These are phyloP conservation scores for Gambusia yucatana DNA, from an alignment of 2,797 vertebrate genomes.

Conservation along the genomic window DNA sequence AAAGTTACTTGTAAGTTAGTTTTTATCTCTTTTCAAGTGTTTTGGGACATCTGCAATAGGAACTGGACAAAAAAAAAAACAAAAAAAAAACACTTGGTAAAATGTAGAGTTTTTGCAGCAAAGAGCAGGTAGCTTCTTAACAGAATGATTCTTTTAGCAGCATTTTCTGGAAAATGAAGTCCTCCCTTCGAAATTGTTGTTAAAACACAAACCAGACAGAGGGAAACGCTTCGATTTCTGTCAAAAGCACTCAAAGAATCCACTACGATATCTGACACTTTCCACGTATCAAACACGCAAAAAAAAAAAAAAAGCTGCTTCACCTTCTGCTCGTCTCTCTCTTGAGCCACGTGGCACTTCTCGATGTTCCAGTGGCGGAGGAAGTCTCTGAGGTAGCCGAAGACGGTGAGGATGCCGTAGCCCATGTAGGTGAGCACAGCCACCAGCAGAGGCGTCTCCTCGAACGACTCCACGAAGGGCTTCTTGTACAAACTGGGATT, in stretches of 20 bases:
- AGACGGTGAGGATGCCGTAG: slow-evolving; percentile 95
- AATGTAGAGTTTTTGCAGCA: too few relatives aligned
- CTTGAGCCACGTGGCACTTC: slow-evolving; percentile 91
- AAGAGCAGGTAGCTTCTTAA: background rate
- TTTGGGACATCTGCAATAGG: too few relatives aligned
- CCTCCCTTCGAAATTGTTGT: background rate
- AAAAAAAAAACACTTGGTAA: too few relatives aligned
- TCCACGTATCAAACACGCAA: background rate
- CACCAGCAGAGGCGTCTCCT: slow-evolving; percentile 95
- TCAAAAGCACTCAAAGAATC: background rate
- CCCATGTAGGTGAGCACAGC: slow-evolving; percentile 97
- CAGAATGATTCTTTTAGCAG: too few relatives aligned
- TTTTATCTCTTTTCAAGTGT: too few relatives aligned
- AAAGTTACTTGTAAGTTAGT: too few relatives aligned
- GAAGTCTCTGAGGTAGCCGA: slow-evolving; percentile 97
- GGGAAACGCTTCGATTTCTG: background rate
- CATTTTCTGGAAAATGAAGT: too few relatives aligned
- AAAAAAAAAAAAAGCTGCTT: background rate
- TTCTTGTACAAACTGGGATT: slow-evolving; percentile 90
- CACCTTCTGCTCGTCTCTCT: slow-evolving; percentile 95
- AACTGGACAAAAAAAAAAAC: too few relatives aligned
- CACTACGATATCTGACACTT: background rate
- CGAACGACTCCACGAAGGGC: slow-evolving; percentile 90
- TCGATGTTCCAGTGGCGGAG: slow-evolving; percentile 95
- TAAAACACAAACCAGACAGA: background rate